phyloP scores from a whole-genome alignment of 2,113 vertebrate species.

The Delphinapterus leucas region DNA sequence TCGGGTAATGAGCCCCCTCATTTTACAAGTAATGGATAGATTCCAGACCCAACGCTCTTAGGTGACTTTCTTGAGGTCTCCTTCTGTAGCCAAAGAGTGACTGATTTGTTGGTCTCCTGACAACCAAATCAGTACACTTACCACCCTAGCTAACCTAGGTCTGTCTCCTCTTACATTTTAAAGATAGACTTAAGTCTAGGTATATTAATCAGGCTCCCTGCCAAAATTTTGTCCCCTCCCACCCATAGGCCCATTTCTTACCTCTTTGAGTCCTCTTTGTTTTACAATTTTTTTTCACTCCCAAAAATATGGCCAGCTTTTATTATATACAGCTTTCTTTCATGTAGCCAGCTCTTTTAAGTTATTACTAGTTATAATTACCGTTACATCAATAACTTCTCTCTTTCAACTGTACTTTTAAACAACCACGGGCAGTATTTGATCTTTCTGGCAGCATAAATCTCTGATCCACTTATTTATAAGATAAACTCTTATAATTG shows the following conservation, averaged over 20 bases:
- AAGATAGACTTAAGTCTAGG: neutral
- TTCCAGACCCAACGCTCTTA: neutral
- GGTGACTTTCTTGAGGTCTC: neutral
- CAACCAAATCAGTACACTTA: neutral
- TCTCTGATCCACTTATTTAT: constrained; percentile 24
- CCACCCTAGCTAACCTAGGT: neutral
- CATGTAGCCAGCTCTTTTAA: neutral
- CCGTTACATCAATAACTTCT: neutral
- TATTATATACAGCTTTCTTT: neutral
- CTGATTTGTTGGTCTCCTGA: neutral
- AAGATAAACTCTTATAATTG: constrained; percentile 1
- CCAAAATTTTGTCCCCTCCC: neutral
- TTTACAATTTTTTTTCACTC: neutral
- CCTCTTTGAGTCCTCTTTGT: neutral
- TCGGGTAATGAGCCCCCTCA: neutral
- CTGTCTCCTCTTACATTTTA: neutral
- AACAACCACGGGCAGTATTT: neutral
- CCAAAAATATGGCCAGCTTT: neutral
- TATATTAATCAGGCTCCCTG: neutral
- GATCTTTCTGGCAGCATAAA: neutral
- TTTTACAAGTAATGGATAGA: neutral
- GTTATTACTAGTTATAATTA: neutral
- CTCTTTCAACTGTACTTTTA: neutral
- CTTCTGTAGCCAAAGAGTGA: neutral
- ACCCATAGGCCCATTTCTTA: neutral